Conservation (phyloP, 2,888 invertebrate species). For the Agonopterix alstromeriana region DNA sequence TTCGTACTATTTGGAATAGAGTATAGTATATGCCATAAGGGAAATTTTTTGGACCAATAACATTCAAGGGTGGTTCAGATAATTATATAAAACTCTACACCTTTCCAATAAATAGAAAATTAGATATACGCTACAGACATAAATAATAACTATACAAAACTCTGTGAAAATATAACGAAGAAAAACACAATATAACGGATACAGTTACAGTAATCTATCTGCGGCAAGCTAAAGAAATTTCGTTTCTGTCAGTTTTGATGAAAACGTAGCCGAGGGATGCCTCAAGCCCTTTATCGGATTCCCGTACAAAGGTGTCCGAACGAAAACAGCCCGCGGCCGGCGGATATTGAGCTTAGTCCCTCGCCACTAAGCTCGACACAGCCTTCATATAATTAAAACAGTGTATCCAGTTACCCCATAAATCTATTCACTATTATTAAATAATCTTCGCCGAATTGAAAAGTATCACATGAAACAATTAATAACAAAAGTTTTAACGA, state of each 20-base stretch:
- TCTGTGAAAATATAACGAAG: not conserved
- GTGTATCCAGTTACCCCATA: conserved; percentile 23
- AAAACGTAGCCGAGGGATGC: conserved; percentile 15
- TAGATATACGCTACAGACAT: too few species aligned
- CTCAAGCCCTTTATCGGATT: conserved; percentile 30
- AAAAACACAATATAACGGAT: conserved; percentile 6
- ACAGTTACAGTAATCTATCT: conserved; percentile 9
- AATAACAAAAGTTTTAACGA: too few species aligned
- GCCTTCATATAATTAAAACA: conserved; percentile 29
- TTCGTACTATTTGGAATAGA: too few species aligned
- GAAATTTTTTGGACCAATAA: too few species aligned
- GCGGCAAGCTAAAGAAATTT: conserved; percentile 13
- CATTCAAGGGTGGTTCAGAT: too few species aligned
- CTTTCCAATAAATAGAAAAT: too few species aligned
- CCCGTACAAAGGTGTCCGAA: conserved; percentile 32
- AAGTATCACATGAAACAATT: not conserved
- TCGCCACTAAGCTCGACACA: conserved; percentile 17
- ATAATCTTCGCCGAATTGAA: not conserved
- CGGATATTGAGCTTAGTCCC: conserved; percentile 32
- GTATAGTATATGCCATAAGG: too few species aligned
- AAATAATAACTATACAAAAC: too few species aligned
- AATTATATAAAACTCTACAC: too few species aligned
- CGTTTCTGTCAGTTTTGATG: conserved; percentile 16
- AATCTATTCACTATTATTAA: conserved; percentile 26
- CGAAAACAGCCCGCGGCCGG: conserved; percentile 32